Evolutionary conservation across 35 echinoderm and acorn worm genomes (phyloP).

Genomic region (Eucidaris tribuloides): DNA sequence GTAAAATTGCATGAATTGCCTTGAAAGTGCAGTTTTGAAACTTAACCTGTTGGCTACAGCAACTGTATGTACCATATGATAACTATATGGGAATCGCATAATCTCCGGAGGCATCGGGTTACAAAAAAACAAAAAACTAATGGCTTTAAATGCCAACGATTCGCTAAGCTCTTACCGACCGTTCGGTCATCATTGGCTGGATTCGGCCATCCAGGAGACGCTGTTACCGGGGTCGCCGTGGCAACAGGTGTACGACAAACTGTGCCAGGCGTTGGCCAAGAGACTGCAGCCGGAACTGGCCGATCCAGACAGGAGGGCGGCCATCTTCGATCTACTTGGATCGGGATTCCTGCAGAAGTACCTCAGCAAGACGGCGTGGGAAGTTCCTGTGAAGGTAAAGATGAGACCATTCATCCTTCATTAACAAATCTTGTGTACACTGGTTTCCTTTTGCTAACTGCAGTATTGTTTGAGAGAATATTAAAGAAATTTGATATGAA

Average conservation of each 20-base stretch:
- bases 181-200: slow-evolving; percentile 58
- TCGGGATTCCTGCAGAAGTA: slow-evolving; percentile 40
- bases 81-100: too few species aligned
- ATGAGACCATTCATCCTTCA: too few species aligned
- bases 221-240: slow-evolving; percentile 75
- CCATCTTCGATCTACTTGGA: slow-evolving; percentile 61
- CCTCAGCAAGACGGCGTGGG: slow-evolving; percentile 18
- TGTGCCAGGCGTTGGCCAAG: slow-evolving; percentile 26
- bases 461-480: too few species aligned
- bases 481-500: too few species aligned
- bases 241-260: slow-evolving; percentile 50
- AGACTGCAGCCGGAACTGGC: slow-evolving; percentile 31
- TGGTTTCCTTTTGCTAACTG: too few species aligned
- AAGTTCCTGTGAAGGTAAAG: neutral
- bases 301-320: slow-evolving; percentile 31
- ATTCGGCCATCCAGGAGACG: slow-evolving; percentile 70
- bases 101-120: too few species aligned
- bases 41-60: too few species aligned
- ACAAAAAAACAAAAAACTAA: too few species aligned
- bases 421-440: too few species aligned
- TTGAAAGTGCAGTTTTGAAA: too few species aligned
- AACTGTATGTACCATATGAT: too few species aligned
- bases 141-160: slow-evolving; percentile 10
- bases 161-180: slow-evolving; percentile 26
- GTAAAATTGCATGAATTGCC: too few species aligned